These are phyloP conservation scores for Chelonus insularis DNA, from an alignment of 1,140 invertebrate genomes.

Conservation along the genomic window DNA sequence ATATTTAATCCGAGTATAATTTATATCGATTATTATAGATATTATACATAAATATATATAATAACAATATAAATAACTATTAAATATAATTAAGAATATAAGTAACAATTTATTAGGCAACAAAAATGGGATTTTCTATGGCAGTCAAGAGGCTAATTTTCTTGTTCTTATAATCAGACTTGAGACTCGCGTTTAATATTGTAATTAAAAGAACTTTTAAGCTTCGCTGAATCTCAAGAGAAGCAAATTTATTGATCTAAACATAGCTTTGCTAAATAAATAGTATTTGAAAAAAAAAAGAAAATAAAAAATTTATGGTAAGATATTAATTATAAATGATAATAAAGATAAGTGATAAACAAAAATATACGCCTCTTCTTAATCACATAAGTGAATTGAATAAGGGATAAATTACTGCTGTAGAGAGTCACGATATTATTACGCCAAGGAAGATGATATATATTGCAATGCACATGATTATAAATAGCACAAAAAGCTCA, in stretches of 20 bases:
- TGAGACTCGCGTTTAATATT: conserved; percentile 14
- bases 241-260: background rate
- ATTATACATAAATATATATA: conserved; percentile 31
- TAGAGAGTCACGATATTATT: conserved; percentile 42
- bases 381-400: background rate
- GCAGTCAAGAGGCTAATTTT: conserved; percentile 21
- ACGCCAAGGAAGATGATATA: conserved; percentile 44
- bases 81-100: conserved; percentile 22
- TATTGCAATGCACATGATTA: conserved; percentile 55
- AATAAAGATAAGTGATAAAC: background rate
- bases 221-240: conserved; percentile 3
- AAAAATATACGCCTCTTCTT: background rate
- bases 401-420: conserved; percentile 33
- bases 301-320: background rate
- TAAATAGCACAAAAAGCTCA: conserved; percentile 58
- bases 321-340: background rate
- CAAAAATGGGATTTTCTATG: conserved; percentile 43
- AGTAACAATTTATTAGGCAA: conserved; percentile 36
- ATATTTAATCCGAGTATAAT: conserved; percentile 46
- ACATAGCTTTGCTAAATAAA: conserved; percentile 13
- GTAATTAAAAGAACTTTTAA: conserved; percentile 8
- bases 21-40: conserved; percentile 41
- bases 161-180: conserved; percentile 2
- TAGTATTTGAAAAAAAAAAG: background rate
- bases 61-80: conserved; percentile 10